Base-by-base conservation (phyloP, 2,113 vertebrate genomes). In the Pachyramphus minor region DNA sequence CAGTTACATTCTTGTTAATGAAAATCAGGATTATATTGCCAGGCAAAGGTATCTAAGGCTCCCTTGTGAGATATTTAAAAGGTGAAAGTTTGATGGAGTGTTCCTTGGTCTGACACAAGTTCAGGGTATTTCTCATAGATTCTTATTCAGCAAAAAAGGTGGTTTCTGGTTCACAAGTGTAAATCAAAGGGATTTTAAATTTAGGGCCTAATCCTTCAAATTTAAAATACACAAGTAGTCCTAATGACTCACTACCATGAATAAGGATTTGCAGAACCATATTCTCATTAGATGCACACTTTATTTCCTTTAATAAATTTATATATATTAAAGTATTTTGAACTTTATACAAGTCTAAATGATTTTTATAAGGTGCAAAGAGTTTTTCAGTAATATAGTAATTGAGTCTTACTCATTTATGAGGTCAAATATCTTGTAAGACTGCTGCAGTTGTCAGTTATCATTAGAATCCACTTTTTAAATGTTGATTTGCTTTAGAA, bases 11-110 rank as follows among this genome's bases (percentile, higher is more conserved):
- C 87, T 71, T 96, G 90, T 90, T 96, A 97, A 96, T 97, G 90
- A 95, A 91, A 96, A 91, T 96, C 78, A 84, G 92, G 87, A 94
- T 96, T 94, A 90, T 94, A 92, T 90, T 93, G 81, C 90, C 88
- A 94, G 75, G 90, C 93, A 80, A 96, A 88, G 63, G 82, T 94
- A 97, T 92, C 94, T 90, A 96, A 95, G 79, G 82, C 90, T 96
- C 95, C 95, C 95, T 93, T 94, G 93, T 96, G 94, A 94, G 91
- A 90, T 95, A 85, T 95, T 95, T 96, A 94, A 95, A 96, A 97
- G 93, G 91, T 96, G 95, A 97, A 96, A 96, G 95, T 91, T 96
- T 97, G 95, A 95, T 95, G 85, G 68, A 88, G 85, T 95, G 93
- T 94, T 96, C 85, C 79, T 96, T 87, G 78, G 63, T 94, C 92